Evolutionary conservation across 2,113 vertebrate genomes (phyloP).

Genomic region (Gasterosteus aculeatus): DNA sequence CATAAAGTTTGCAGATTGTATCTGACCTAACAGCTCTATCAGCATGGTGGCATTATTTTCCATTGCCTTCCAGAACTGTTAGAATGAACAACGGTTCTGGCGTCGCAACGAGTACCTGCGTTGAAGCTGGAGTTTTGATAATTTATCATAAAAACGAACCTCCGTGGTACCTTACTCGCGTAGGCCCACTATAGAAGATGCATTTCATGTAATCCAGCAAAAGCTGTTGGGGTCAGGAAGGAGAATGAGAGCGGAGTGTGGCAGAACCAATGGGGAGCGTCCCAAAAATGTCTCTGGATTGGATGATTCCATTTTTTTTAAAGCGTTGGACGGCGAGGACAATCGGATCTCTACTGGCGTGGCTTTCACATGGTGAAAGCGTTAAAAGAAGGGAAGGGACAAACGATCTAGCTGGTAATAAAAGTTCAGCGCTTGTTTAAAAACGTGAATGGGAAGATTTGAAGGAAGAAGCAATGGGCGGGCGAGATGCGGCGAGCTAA

Average conservation of each 20-base stretch:
- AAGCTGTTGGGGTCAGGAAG: background rate
- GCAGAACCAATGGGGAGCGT: background rate
- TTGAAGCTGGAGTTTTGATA: background rate
- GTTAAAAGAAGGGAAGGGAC: background rate
- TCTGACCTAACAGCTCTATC: background rate
- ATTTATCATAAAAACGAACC: background rate
- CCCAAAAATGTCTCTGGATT: background rate
- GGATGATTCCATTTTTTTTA: background rate
- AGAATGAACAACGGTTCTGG: constrained; percentile 2
- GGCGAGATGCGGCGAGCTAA: background rate
- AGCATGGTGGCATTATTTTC: background rate
- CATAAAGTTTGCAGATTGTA: background rate
- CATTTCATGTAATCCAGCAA: background rate
- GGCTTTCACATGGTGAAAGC: background rate
- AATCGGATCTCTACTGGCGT: background rate
- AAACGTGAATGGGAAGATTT: background rate
- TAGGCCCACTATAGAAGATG: background rate
- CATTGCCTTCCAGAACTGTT: background rate
- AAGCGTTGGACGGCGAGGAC: background rate
- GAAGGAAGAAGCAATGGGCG: background rate
- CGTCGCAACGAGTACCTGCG: background rate
- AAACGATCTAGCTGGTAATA: background rate
- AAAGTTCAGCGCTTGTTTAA: background rate
- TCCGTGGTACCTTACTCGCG: background rate
- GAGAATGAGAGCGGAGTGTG: background rate